Evolutionary conservation across 2,888 invertebrate genomes (phyloP).

Genomic region (Netelia virgata): DNA sequence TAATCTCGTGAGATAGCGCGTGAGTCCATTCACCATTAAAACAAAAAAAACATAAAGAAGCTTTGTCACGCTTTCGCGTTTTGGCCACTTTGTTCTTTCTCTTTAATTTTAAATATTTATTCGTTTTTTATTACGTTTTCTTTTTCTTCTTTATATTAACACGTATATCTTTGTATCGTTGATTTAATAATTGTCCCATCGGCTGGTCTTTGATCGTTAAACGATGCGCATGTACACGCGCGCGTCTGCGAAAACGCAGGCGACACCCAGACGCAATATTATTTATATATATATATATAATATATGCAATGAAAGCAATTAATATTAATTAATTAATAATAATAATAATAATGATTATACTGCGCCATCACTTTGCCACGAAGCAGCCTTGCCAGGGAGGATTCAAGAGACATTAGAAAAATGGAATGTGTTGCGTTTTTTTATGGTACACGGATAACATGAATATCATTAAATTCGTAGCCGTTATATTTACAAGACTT

Average conservation of each 20-base stretch:
- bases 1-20: constrained; percentile 51
- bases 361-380: constrained; percentile 76
- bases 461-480: constrained; percentile 79
- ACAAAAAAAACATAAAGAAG: constrained; percentile 51
- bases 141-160: constrained; percentile 4
- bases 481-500: constrained; percentile 84
- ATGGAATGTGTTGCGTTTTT: constrained; percentile 81
- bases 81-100: constrained; percentile 64
- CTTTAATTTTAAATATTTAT: constrained; percentile 70
- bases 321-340: constrained; percentile 16
- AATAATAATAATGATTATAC: constrained; percentile 72
- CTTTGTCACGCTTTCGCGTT: constrained; percentile 59
- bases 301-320: constrained; percentile 37
- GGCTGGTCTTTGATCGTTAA: constrained; percentile 6
- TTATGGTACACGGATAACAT: constrained; percentile 83
- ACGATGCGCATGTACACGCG: constrained; percentile 52
- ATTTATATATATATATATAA: constrained; percentile 44
- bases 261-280: constrained; percentile 52
- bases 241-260: not conserved
- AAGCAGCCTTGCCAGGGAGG: constrained; percentile 70
- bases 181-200: not conserved
- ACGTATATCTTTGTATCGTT: not conserved
- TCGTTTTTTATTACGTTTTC: constrained; percentile 24
- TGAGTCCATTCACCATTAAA: constrained; percentile 77
- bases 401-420: constrained; percentile 68